These are phyloP conservation scores for Lepidurus arcticus DNA, from an alignment of 1,140 invertebrate species.

Conservation along the genomic window DNA sequence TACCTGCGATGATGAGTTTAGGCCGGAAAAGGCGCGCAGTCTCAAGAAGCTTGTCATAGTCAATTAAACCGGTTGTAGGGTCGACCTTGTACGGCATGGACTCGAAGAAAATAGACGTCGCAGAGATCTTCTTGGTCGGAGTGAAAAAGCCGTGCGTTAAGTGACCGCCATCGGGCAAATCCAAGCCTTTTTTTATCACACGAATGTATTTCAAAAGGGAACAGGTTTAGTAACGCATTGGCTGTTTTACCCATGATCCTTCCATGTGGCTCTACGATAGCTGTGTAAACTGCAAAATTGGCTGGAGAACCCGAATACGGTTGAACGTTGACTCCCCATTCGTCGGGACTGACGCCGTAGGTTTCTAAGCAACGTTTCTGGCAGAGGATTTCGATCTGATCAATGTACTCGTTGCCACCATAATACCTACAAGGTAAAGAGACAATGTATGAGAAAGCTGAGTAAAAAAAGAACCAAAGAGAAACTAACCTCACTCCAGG, in stretches of 20 bases:
- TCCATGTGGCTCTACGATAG: constrained; percentile 79
- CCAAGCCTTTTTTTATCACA: constrained; percentile 52
- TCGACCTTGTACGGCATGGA: constrained; percentile 95
- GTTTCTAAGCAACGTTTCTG: constrained; percentile 81
- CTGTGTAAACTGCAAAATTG: constrained; percentile 95
- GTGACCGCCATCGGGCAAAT: constrained; percentile 95
- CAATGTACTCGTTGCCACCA: constrained; percentile 95
- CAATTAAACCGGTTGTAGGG: constrained; percentile 78
- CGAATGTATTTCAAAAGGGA: neutral
- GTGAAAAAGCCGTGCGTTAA: constrained; percentile 93
- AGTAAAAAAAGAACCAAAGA: neutral
- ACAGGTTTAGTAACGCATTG: neutral
- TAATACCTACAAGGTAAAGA: constrained; percentile 57
- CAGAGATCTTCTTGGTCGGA: constrained; percentile 84
- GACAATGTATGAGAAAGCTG: no score
- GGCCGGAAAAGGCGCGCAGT: constrained; percentile 85
- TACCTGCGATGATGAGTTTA: constrained; percentile 82
- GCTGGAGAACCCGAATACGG: constrained; percentile 95
- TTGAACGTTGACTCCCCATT: constrained; percentile 99
- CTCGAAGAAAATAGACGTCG: constrained; percentile 96
- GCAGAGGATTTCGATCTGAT: constrained; percentile 83
- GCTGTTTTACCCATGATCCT: constrained; percentile 76
- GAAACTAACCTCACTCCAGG: constrained; percentile 67
- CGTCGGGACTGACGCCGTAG: constrained; percentile 69
- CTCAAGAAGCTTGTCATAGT: constrained; percentile 82